Conservation (phyloP, 2,113 vertebrate genomes). For the Solenodon paradoxus region DNA sequence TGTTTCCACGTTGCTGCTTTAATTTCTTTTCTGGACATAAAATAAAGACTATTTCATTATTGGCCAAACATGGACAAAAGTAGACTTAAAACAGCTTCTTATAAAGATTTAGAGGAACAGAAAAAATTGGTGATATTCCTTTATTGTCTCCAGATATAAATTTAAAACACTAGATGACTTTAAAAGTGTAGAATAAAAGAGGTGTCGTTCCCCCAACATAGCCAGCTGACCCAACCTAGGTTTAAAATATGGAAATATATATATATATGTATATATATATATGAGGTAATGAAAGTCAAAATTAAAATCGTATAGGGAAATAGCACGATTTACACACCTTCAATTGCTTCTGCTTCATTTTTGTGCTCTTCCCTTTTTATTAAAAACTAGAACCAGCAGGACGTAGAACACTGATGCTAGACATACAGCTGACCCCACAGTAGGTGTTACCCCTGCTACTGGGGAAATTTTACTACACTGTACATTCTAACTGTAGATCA, state of each 20-base stretch:
- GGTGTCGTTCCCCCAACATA: not conserved
- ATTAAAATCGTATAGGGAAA: not conserved
- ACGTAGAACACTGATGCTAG: not conserved
- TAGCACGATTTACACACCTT: not conserved
- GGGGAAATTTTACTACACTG: not conserved
- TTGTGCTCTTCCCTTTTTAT: not conserved
- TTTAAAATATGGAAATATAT: not conserved
- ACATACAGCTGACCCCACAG: not conserved
- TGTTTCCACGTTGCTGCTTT: not conserved
- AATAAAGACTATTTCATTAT: constrained; percentile 1
- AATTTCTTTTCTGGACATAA: not conserved
- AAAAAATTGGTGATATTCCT: not conserved
- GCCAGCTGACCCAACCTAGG: not conserved
- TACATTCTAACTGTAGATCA: not conserved
- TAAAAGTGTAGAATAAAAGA: not conserved
- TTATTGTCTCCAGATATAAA: not conserved
- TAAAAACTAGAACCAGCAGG: not conserved
- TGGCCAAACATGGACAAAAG: not conserved
- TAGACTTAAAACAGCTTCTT: not conserved
- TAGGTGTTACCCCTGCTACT: not conserved
- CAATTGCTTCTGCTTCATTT: not conserved
- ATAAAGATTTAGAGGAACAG: not conserved
- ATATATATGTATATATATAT: not conserved
- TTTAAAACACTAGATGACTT: not conserved
- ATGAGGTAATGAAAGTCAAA: not conserved